Evolutionary conservation across 2,888 invertebrate genomes (phyloP).

Genomic region (Dryobotodes eremita): DNA sequence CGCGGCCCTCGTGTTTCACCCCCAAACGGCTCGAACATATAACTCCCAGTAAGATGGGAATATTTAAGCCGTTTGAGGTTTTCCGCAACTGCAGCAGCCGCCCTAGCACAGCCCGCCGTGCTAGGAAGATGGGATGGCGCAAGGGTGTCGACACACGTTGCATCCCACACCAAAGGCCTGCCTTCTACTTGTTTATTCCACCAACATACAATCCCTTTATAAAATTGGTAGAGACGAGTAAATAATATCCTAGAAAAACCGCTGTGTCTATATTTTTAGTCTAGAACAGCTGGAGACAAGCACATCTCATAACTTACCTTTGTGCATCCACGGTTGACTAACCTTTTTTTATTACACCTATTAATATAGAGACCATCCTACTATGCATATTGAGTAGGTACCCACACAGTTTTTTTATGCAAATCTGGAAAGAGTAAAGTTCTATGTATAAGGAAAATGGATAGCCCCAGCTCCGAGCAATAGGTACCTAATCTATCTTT

Average conservation of each 20-base stretch:
- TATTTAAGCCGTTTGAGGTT: no score
- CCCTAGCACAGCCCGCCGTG: no score
- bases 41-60: no score
- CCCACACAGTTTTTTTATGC: conserved; percentile 17
- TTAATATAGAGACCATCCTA: not conserved
- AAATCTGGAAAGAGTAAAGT: conserved; percentile 28
- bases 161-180: no score
- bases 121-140: no score
- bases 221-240: not conserved
- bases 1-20: no score
- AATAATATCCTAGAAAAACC: not conserved
- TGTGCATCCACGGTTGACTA: not conserved
- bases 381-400: conserved; percentile 17
- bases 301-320: not conserved
- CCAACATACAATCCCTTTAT: not conserved
- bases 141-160: no score
- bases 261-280: not conserved
- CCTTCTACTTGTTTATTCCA: no score
- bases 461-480: conserved; percentile 33
- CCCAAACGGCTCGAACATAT: no score
- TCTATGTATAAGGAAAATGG: conserved; percentile 48
- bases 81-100: no score
- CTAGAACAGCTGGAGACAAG: no score
- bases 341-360: not conserved
- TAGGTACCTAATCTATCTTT: conserved; percentile 54